Evolutionary conservation across 2,888 invertebrate species (phyloP), one percentile per base, ranked within the genome.

Genomic region (Pharmacophagus antenor): DNA sequence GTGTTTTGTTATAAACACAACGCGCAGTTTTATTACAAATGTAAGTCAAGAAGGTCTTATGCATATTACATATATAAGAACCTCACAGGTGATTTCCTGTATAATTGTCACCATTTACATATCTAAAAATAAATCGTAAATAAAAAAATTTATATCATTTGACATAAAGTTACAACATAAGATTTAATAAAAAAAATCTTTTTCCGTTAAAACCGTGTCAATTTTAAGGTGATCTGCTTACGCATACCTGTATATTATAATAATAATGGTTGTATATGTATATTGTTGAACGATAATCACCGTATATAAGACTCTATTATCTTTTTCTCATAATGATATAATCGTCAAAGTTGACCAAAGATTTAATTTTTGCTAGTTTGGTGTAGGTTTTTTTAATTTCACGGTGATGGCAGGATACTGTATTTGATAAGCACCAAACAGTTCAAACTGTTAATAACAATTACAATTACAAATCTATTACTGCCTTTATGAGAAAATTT

Each of bases 1-100:
- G n/a, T 52, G 56, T 56, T 42, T 41, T 47, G 47, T 56, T 41
- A 41, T 46, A 27, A 52, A 46, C 27, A 58, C 23, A 25, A 23
- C 47, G 44, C 25, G 52, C 52, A 37, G 25, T 31, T 52, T 52
- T 47, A 47, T 52, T 41, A 48, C 23, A 41, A 51, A 52, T 37
- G 17, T 12, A 52, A 25, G 10, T 46, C 47, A 23, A 37, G 31
- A 18, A 18, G 49, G n/a, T 23, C 23, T 47, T 47, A 44, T 44
- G 27, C 25, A 27, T 54, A 27, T 5, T 25, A 23, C 47, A 47
- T 3, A 47, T 25, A 7, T 25, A 25, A 25, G 3, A 25, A 25
- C 3, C 4, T 25, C 7, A 25, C 37, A 37, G 4, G n/a, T n/a
- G 15, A 15, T n/a, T n/a, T 4, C n/a, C n/a, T 37, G n/a, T n/a